phyloP scores from a whole-genome alignment of 2,797 vertebrate species.

The Rhabdophis nuchalis region DNA sequence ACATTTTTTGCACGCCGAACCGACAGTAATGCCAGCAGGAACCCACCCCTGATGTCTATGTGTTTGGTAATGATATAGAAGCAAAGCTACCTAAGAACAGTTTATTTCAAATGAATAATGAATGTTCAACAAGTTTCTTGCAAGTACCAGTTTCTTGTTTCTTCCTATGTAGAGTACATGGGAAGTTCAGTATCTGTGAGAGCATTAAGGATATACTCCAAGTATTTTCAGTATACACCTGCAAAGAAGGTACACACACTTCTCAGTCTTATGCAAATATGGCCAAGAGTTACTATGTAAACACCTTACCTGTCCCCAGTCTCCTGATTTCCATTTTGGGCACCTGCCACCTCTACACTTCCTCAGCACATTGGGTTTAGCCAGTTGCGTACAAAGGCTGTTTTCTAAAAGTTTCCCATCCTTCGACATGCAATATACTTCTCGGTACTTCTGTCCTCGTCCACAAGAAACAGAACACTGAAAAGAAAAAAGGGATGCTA shows the following conservation, averaged over 20 bases:
- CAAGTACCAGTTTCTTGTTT: not conserved
- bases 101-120: not conserved
- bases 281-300: not conserved
- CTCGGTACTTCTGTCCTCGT: conserved; percentile 85
- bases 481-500: conserved; percentile 71
- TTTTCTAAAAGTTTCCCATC: conserved; percentile 82
- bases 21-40: no score
- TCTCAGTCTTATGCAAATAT: not conserved
- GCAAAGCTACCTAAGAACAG: not conserved
- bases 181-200: not conserved
- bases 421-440: conserved; percentile 84
- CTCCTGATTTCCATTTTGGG: conserved; percentile 89
- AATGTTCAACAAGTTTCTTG: not conserved
- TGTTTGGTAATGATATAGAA: not conserved
- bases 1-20: no score
- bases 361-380: conserved; percentile 83
- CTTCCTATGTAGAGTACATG: not conserved
- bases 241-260: not conserved
- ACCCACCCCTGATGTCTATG: no score
- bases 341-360: conserved; percentile 87
- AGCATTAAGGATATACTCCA: not conserved
- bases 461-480: conserved; percentile 94
- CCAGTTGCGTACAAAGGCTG: conserved; percentile 83
- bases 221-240: not conserved
- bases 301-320: conserved; percentile 88